Base-by-base conservation (phyloP, 2,888 invertebrate genomes). In the Stenodera caucasica region DNA sequence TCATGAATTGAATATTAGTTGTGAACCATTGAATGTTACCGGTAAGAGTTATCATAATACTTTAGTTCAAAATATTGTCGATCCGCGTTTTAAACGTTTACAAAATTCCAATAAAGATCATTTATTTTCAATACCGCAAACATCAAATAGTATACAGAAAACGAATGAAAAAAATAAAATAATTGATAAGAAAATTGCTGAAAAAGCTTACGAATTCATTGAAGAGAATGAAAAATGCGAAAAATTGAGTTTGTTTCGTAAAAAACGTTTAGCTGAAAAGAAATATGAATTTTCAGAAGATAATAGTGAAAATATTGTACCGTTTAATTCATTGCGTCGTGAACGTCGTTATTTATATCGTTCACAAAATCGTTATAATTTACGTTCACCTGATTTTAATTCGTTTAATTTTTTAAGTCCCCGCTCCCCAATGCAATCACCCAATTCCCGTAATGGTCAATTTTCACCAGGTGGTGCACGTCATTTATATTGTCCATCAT, bases 221-320 rank as follows among this genome's bases (percentile, higher is more conserved):
- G 93, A 93, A 72, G 93, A 93, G 70, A 85, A 88, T 6, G 91
- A 91, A 69, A 91, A 91, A 67, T 92, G 90, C 74, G 93, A 93
- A 75, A 93, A 93, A 74, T 85, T 94, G n/a, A 92, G 91, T 71
- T 90, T 89, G 73, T 93, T 92, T 75, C 85, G 94, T 7, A 92
- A 92, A 76, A 86, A 93, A 56, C 86, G 94, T 7, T 80, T 94
- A 55, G 95, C 95, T 0, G 94, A 95, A 73, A 95, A 95, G 77
- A 94, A 94, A 77, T 95, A 95, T 76, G 94, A 94, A 75, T 94
- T 95, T 75, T 91, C 91, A 0, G 94, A 93, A 71, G 92, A 92
- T 64, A 81, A 81, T 61, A 86, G 85, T 72, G 87, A 87, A 71
- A 87, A 87, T 72, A 87, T 87, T 53, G 85, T 87, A 37, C 87